A percentile compares a stretch with the other conserved stretches of the same genome.
Evolutionary conservation across 2,797 vertebrate genomes (phyloP).

Genomic region (Botia almorhae): DNA sequence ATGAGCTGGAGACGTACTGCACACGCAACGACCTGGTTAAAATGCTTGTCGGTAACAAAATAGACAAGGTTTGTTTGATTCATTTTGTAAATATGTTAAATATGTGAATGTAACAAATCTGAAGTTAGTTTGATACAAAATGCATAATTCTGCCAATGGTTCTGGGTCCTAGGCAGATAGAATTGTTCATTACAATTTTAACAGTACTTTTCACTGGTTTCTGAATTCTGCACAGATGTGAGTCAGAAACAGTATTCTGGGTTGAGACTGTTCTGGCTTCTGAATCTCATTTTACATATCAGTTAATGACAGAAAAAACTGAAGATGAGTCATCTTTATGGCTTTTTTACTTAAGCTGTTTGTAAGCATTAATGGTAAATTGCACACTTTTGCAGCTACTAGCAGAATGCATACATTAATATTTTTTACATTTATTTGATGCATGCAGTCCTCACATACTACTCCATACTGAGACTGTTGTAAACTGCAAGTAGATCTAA

Average conservation of each 20-base stretch:
- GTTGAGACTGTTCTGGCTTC: background rate
- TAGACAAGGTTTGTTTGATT: slow-evolving; percentile 87
- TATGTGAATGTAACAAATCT: too few species aligned
- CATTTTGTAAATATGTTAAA: background rate
- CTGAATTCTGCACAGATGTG: background rate
- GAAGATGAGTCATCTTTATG: too few species aligned
- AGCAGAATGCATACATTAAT: background rate
- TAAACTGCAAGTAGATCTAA: background rate
- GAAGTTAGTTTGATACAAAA: too few species aligned
- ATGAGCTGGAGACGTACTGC: slow-evolving; percentile 96
- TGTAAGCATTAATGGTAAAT: background rate
- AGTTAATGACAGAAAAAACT: too few species aligned
- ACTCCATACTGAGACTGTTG: background rate
- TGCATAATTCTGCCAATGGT: too few species aligned
- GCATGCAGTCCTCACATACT: background rate
- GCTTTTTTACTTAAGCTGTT: too few species aligned
- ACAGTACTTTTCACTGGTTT: background rate
- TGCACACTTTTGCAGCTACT: background rate
- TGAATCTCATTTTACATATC: too few species aligned
- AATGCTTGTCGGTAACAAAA: slow-evolving; percentile 99
- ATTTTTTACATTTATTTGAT: background rate
- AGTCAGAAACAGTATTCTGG: background rate
- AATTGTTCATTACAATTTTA: too few species aligned
- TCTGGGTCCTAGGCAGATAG: too few species aligned
- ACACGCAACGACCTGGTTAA: slow-evolving; percentile 98